Evolutionary conservation across 2,888 invertebrate genomes (phyloP), one percentile per base, ranked within the genome.

Genomic region (Phyllotreta cruciferae): DNA sequence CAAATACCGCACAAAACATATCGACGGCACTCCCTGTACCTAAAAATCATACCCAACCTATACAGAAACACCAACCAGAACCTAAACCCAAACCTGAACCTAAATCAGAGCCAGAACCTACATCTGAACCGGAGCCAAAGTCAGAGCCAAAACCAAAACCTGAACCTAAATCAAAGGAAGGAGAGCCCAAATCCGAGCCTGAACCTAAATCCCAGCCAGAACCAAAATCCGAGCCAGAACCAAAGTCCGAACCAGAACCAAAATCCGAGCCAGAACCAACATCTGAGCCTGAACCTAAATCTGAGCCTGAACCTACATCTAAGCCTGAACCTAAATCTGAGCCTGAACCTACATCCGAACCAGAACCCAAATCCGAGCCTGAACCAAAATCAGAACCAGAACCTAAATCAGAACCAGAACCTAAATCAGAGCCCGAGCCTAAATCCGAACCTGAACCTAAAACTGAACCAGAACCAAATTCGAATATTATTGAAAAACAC

Each of bases 221-320:
- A 77, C 82, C 81, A 77, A 49, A 78, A 66, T 79, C 87, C 7
- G 83, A 85, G 68, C 82, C 83, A 0, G 79, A 83, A 71, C 79
- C 82, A 0, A 75, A 80, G 66, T 73, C 78, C 35, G 74, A 83
- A 71, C 74, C 79, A 24, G 73, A 83, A 71, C 78, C 82, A 1
- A 77, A 81, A 72, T 75, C 83, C 0, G 79, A 83, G 70, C 79
- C 82, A 0, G 75, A 80, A 66, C 72, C 78, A 24, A 74, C 82
- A 71, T 74, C 79, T 34, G 73, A 83, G 71, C 79, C 82, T 1
- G 74, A 83, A 71, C 79, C 82, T 6, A 81, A 80, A 71, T 77
- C 83, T 0, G 41, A 64, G 80, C 13, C 0, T 3, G 74, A 78
- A 62, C 72, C 81, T 0, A 73, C 77, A 52, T 70, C 81, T 1